Percentiles rank a stretch among this genome's conserved stretches.
Conservation (phyloP, 2,888 invertebrate species). For the Rotaria magnacalcarata region DNA sequence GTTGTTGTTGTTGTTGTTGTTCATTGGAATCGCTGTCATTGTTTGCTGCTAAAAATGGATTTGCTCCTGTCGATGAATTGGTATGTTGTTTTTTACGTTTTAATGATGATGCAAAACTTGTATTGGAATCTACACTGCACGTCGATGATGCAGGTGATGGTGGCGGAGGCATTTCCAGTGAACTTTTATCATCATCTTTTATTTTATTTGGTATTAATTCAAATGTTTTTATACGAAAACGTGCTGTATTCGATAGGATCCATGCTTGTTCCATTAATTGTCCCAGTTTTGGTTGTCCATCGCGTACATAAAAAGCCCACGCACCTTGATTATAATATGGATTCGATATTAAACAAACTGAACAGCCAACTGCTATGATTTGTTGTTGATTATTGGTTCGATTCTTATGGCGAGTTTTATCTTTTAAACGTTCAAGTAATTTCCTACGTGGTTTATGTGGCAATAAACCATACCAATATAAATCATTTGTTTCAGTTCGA, state of each 20-base stretch:
- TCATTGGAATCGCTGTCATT: neutral
- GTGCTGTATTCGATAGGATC: conserved; percentile 85
- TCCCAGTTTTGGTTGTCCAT: conserved; percentile 87
- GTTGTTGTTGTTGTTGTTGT: neutral
- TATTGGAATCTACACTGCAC: conserved; percentile 71
- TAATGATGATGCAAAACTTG: conserved; percentile 22
- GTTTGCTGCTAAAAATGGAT: neutral
- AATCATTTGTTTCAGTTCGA: conserved; percentile 76
- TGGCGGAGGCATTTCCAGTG: conserved; percentile 89
- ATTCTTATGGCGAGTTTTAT: conserved; percentile 9
- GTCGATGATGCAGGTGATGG: conserved; percentile 95
- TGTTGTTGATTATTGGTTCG: conserved; percentile 9
- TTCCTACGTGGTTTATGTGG: conserved; percentile 89
- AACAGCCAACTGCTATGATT: conserved; percentile 11
- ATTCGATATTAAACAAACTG: conserved; percentile 79
- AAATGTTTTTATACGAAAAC: conserved; percentile 64
- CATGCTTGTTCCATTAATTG: conserved; percentile 89
- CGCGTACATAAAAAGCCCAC: conserved; percentile 65
- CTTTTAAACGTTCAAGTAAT: conserved; percentile 69
- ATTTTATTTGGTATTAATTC: neutral
- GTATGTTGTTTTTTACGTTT: neutral
- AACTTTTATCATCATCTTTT: conserved; percentile 50
- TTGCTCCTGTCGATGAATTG: conserved; percentile 1
- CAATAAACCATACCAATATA: conserved; percentile 93
- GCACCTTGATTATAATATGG: conserved; percentile 96